Conservation (phyloP, 2,113 vertebrate genomes). For the Tenrec ecaudatus region DNA sequence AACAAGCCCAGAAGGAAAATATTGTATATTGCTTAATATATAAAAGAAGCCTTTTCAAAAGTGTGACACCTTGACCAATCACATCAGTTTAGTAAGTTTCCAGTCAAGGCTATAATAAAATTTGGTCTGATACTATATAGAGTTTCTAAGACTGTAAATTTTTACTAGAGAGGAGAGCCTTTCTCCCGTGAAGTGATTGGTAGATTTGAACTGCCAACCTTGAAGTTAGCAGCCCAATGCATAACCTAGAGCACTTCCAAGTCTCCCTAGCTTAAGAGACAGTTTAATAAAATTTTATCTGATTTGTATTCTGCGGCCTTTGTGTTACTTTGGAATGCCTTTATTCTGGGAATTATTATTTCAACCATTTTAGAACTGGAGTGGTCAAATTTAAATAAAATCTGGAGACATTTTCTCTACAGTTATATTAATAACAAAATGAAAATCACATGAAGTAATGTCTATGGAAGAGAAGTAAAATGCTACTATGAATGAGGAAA, state of each 20-base stretch:
- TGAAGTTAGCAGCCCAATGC: too few relatives aligned
- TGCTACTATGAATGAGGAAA: background rate
- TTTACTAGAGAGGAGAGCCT: too few relatives aligned
- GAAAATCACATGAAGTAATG: background rate
- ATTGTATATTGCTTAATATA: background rate
- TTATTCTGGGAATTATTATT: background rate
- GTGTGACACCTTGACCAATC: background rate
- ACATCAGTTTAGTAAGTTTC: background rate
- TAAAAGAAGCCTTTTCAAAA: background rate
- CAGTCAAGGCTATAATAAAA: background rate
- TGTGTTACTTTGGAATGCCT: background rate
- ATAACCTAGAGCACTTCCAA: too few relatives aligned
- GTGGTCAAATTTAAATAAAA: background rate
- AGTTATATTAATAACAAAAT: background rate
- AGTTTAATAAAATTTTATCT: too few relatives aligned
- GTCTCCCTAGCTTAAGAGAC: too few relatives aligned
- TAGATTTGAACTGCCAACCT: too few relatives aligned
- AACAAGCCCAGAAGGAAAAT: background rate
- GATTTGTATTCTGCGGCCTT: background rate
- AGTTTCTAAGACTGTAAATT: background rate
- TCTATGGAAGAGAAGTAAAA: background rate
- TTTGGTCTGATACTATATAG: background rate
- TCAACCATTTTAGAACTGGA: background rate
- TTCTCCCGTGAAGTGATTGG: too few relatives aligned
- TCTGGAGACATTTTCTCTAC: background rate